These are phyloP conservation scores for Aphelenchoides fujianensis DNA, from an alignment of 1,140 invertebrate species.

Conservation along the genomic window DNA sequence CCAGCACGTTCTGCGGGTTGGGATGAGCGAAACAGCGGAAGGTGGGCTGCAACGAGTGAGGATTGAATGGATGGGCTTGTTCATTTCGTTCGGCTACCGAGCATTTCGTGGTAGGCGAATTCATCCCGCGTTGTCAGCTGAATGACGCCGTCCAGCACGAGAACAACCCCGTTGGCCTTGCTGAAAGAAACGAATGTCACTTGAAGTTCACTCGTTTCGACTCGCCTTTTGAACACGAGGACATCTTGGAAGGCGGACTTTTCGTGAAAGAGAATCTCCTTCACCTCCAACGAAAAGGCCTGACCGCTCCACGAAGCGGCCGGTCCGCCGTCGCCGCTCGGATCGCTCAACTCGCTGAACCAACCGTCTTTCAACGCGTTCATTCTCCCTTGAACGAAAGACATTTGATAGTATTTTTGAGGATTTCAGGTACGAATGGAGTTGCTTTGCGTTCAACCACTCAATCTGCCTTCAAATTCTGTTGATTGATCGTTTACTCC, in stretches of 20 bases:
- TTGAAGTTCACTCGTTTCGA: conserved; percentile 3
- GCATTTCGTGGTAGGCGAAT: conserved; percentile 98
- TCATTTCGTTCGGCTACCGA: conserved; percentile 64
- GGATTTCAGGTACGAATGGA: too few relatives aligned
- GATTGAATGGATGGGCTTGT: too few relatives aligned
- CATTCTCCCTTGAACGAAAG: conserved; percentile 17
- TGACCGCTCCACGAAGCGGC: conserved; percentile 83
- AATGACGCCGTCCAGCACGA: conserved; percentile 92
- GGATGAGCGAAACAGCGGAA: conserved; percentile 84
- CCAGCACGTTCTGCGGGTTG: conserved; percentile 78
- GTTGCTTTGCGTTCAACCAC: too few relatives aligned
- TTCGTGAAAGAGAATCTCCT: conserved; percentile 76
- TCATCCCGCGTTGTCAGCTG: conserved; percentile 94
- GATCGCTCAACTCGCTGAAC: conserved; percentile 74
- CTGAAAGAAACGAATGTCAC: too few relatives aligned
- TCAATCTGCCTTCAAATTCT: too few relatives aligned
- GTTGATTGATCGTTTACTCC: too few relatives aligned
- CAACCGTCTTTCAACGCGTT: conserved; percentile 69
- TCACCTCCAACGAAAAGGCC: conserved; percentile 81
- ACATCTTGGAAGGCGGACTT: conserved; percentile 86
- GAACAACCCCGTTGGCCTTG: conserved; percentile 78
- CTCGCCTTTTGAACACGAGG: conserved; percentile 79
- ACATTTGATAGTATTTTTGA: too few relatives aligned
- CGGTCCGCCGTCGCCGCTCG: conserved; percentile 43
- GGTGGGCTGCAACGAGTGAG: conserved; percentile 67